phyloP scores from a whole-genome alignment of 2,113 vertebrate species.

The human region DNA sequence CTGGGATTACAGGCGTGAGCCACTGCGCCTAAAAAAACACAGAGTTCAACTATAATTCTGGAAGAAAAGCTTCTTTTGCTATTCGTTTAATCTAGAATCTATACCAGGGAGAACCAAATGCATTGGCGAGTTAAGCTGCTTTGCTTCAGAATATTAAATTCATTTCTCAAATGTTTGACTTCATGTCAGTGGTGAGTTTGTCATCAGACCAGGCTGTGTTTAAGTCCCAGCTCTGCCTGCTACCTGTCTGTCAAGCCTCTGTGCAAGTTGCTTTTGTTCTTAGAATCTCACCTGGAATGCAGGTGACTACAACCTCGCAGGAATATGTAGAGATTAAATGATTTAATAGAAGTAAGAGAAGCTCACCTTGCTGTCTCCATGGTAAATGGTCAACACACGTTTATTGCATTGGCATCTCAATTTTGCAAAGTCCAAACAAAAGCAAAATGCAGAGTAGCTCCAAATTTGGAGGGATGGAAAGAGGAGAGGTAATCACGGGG shows the following conservation, averaged over 20 bases:
- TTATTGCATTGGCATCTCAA: not conserved
- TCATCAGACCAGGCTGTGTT: too few relatives aligned
- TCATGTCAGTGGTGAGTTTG: not conserved
- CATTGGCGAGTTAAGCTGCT: not conserved
- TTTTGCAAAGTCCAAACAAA: not conserved
- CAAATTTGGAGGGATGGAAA: too few relatives aligned
- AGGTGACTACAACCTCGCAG: not conserved
- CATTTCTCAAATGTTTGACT: not conserved
- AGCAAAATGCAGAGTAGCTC: not conserved
- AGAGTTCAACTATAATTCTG: not conserved
- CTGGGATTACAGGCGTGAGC: too few relatives aligned
- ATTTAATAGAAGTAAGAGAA: not conserved
- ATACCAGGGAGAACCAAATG: not conserved
- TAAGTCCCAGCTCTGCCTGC: not conserved
- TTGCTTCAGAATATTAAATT: not conserved
- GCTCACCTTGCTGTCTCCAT: rapidly evolving
- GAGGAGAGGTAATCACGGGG: rapidly evolving
- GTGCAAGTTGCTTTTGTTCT: not conserved
- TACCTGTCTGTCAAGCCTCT: not conserved
- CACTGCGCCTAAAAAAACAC: not conserved
- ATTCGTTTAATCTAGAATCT: not conserved
- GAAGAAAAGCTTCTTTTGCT: not conserved
- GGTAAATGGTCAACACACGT: not conserved
- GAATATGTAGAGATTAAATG: not conserved
- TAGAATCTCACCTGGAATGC: not conserved